phyloP scores from a whole-genome alignment of 2,113 vertebrate species.

The Taxidea taxus region DNA sequence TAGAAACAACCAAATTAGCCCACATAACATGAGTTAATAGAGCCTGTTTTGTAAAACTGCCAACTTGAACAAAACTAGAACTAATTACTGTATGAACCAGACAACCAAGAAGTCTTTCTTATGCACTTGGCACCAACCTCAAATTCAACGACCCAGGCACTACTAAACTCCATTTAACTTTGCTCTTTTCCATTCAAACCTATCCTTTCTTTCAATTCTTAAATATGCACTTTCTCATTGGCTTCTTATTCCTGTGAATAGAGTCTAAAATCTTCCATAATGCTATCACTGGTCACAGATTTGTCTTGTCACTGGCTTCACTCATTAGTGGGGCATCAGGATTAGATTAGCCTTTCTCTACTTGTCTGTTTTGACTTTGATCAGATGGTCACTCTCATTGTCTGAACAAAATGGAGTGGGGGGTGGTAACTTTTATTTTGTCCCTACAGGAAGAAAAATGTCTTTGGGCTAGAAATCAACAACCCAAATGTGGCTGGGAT shows the following conservation, averaged over 20 bases:
- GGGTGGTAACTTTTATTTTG: background rate
- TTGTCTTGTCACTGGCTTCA: background rate
- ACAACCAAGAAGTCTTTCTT: background rate
- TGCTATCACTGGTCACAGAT: background rate
- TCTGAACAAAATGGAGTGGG: background rate
- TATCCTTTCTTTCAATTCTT: background rate
- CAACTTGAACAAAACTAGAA: background rate
- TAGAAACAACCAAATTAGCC: background rate
- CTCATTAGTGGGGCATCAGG: background rate
- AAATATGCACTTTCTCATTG: background rate
- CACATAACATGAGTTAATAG: background rate
- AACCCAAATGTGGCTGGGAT: background rate
- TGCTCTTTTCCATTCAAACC: background rate
- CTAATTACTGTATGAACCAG: background rate
- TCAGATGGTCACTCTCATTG: background rate
- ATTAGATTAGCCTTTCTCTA: background rate
- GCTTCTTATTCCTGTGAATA: background rate
- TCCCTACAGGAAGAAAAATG: background rate
- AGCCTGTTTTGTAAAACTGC: background rate
- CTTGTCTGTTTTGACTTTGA: background rate
- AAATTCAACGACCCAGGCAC: background rate
- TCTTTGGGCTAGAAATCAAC: background rate
- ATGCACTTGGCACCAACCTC: background rate
- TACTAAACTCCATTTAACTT: background rate
- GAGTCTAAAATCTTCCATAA: background rate